Evolutionary conservation across 1,140 invertebrate species (phyloP), one percentile per base, ranked within the genome.

Genomic region (Pristionchus pacificus): DNA sequence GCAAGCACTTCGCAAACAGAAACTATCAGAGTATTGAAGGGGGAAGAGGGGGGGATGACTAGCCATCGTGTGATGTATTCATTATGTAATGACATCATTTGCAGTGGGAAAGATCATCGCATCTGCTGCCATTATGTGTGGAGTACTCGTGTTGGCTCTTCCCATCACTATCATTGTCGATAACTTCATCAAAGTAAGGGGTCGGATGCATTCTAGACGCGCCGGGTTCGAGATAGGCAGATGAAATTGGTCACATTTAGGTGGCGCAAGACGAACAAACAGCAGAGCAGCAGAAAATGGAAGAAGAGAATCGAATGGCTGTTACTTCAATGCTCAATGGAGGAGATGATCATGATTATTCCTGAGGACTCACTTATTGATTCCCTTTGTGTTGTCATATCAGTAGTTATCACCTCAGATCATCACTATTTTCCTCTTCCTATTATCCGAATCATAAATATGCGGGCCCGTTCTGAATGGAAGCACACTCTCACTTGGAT

Each of bases 121-220:
- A 32, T 82, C 80, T 1, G 80, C 81, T 64, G 81, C 81, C 27
- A 82, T 82, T n/a, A 83, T 82, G 80, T 80, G 82, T 65, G 82
- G 82, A 31, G 81, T 83, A 15, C 72, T 82, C 2, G 80, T 80
- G 24, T 71, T 81, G 38, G 80, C 80, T 24, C 78, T 84, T 24
- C 81, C 81, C 28, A 83, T 83, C 77, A 84, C 81, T 57, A 79
- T 79, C 59, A 79, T 79, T 68, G 78, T 82, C 30, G 81, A 84
- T 61, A 83, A 82, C 65, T 83, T 83, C 61, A 83, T 83, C 74
- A 84, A 84, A 72, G 38, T 49, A 49, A 6, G n/a, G n/a, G n/a
- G n/a, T n/a, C n/a, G n/a, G n/a, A n/a, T n/a, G n/a, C n/a, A n/a
- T n/a, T n/a, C n/a, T n/a, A n/a, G n/a, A n/a, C n/a, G n/a, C n/a